Base-by-base conservation (phyloP, 2,797 vertebrate species). In the Falco biarmicus region DNA sequence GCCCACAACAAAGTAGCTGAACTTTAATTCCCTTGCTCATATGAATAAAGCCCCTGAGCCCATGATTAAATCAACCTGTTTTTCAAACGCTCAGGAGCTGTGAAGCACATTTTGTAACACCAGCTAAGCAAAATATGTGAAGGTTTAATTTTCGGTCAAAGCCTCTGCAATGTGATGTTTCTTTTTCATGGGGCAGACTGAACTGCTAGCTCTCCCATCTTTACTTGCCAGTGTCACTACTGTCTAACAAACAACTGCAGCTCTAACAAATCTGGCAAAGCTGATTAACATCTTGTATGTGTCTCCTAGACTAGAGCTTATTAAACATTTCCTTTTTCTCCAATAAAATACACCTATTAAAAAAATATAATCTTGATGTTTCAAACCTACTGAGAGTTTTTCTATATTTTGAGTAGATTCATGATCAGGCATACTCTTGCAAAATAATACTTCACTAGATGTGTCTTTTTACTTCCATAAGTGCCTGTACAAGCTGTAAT, bases 1-100 rank as follows among this genome's bases (percentile, higher is more conserved):
- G 63, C 63, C 50, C 83, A 56, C 77, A 88, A 82, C 77, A 88
- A 94, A 95, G 94, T 6, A 90, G 87, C 83, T 92, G 91, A 76
- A 93, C 31, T 96, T 93, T 96, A 96, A 96, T 96, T 93, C 94
- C 87, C 69, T 10, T n/a, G 34, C 39, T 70, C 45, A 28, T 87
- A 77, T 76, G 93, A 90, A 87, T 41, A 95, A 93, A 96, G 80
- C 90, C 80, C 45, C 43, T 84, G 87, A 95, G 89, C 32, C 83
- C 25, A 12, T 24, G 29, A 94, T 93, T 95, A 92, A 95, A 95
- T 87, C 85, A 84, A 78, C 69, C 43, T 93, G 77, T 1, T 82
- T 82, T 88, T 87, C 83, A 76, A 81, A 68, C 45, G 57, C 57
- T 54, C 77, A 41, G 61, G 80, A 79, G 54, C 79, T 65, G 82